A percentile compares a stretch with the other conserved stretches of the same genome.
Conservation (phyloP, 2,113 vertebrate genomes). For the Dolichallabes microphthalmus region DNA sequence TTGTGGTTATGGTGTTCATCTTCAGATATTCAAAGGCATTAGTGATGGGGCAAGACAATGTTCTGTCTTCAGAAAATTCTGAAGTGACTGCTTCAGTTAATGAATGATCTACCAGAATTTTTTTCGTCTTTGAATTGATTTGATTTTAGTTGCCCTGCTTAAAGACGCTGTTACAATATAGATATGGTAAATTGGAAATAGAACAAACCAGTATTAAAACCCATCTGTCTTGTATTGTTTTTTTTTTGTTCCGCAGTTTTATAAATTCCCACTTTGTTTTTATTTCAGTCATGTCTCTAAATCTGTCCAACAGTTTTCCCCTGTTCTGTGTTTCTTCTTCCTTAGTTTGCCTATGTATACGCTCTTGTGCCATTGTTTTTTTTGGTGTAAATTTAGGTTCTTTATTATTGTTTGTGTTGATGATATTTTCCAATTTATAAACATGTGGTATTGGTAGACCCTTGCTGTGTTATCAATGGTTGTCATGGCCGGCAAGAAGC, state of each 20-base stretch:
- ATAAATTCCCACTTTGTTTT: background rate
- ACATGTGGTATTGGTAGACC: no score
- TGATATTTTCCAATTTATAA: no score
- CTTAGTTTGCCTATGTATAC: background rate
- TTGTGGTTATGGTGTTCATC: background rate
- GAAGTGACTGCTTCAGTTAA: background rate
- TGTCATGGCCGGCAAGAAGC: no score
- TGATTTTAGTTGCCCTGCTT: background rate
- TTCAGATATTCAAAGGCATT: background rate
- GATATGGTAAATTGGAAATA: background rate
- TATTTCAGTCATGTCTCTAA: background rate
- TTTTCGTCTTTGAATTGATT: background rate
- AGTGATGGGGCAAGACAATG: background rate
- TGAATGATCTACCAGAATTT: background rate
- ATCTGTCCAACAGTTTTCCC: background rate
- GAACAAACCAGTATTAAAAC: background rate
- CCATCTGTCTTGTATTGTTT: background rate
- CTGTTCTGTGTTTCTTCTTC: background rate
- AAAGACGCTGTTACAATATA: background rate
- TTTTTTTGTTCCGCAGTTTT: background rate
- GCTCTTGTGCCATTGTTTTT: background rate
- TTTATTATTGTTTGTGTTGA: no score
- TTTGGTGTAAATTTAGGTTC: no score
- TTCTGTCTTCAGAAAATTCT: background rate
- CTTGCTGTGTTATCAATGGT: no score